Base-by-base conservation (phyloP, 2,888 invertebrate species). In the Deilephila elpenor region DNA sequence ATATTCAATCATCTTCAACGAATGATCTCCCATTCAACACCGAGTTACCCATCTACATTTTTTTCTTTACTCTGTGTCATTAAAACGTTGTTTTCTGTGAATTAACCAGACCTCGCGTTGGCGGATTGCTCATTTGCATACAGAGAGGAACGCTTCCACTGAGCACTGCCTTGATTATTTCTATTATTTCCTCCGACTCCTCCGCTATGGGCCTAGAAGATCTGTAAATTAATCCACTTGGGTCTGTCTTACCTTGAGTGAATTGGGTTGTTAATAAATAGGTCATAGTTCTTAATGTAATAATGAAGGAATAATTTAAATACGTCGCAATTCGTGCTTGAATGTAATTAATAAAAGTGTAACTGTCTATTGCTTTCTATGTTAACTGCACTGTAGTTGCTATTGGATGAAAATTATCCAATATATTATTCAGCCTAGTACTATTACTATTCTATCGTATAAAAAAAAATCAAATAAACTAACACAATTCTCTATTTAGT, bases 71-170 rank as follows among this genome's bases (percentile, higher is more conserved):
- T 89, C 90, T 88, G 77, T 89, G 89, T 61, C 70, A 59, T 83
- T 79, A 78, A 83, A 84, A 82, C 79, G 86, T 84, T 89, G 88
- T 90, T 90, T 89, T 90, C 89, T 87, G 85, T 80, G 86, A 89
- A 91, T 91, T 91, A 90, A 89, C 86, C 84, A 84, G 85, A 82
- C 83, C 83, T 79, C 82, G 76, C 84, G 81, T 84, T 81, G 85
- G 87, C 84, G 86, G 85, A 86, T 86, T 85, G 85, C 88, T 84
- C 83, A 91, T 91, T 91, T 87, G 88, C 90, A 91, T 90, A 91
- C 84, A 90, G 86, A 91, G 88, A 85, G 86, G 80, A 83, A 81
- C 83, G 80, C 81, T 84, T 81, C 82, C 80, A 83, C 82, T 78
- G 79, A 76, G 80, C 76, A 80, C 34, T 61, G 80, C 78, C 83